Evolutionary conservation across 92 coral and sea anemone species (phyloP), one percentile per base, ranked within the genome.

Genomic region (Zoanthus sansibaricus): DNA sequence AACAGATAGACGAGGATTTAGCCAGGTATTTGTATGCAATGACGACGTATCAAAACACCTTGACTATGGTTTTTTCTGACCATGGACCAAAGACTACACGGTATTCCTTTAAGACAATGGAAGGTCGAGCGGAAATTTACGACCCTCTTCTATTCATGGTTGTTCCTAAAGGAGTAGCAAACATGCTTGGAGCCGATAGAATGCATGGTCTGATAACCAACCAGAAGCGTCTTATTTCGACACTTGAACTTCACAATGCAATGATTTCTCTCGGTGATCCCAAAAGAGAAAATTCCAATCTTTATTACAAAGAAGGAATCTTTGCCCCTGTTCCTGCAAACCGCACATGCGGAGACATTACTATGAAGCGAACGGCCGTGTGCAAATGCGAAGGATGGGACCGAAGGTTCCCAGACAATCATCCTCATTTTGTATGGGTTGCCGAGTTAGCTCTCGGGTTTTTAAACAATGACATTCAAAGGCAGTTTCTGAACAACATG

Each of bases 371-470:
- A 31, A 86, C 92, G 72, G 97, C 93, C 14, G 93, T 96, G 47
- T 96, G 99, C 87, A 96, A 96, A 82, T 96, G 99, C 70, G 93
- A 87, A 76, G 95, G 93, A 58, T 96, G 99, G 99, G 95, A 96
- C 62, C 77, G 84, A 73, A 86, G 59, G 47, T 94, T 91, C 84
- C 92, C 94, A 32, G 94, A 93, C 87, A 91, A 96, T 79, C 82
- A 92, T 61, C 89, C 86, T 12, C 91, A 75, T 10, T 96, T 96
- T 75, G 76, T 86, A 6, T 93, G 92, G 92, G 88, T 94, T 31
- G 99, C 99, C 7, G 98, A 96, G 74, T 92, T 91, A 55, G 99
- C 93, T 42, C 91, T 95, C 32, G 99, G 98, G 15, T 69, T 55
- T 12, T 88, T 96, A 31, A 96, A 96, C 72, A 96, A 96, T 69